phyloP scores from a whole-genome alignment of 2,113 vertebrate genomes.

The Pithys albifrons region DNA sequence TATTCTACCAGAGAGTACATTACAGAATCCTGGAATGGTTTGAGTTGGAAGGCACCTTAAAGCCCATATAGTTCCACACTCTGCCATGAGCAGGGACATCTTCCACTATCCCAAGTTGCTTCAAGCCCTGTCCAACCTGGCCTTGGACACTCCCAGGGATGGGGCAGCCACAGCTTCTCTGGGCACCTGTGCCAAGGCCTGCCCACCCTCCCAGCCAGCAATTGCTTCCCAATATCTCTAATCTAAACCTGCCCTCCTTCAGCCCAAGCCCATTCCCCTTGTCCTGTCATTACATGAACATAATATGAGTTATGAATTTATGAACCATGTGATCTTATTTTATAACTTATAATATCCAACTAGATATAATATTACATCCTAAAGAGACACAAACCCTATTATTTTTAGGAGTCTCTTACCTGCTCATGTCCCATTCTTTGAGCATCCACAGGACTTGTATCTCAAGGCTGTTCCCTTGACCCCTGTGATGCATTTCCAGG shows the following conservation, averaged over 20 bases:
- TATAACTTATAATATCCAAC: no score
- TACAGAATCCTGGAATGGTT: background rate
- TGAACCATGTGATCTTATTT: no score
- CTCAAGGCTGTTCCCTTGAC: background rate
- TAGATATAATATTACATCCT: background rate
- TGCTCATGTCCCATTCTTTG: background rate
- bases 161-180: background rate
- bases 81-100: background rate
- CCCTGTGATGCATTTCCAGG: no score
- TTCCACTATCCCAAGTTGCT: accelerated
- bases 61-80: background rate
- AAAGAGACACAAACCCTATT: background rate
- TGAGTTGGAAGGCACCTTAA: no score
- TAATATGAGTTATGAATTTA: background rate
- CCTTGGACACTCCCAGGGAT: background rate
- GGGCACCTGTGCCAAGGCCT: background rate
- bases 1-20: background rate
- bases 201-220: accelerated
- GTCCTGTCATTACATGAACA: background rate
- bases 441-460: background rate
- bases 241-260: background rate
- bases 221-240: background rate
- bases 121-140: background rate
- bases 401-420: background rate
- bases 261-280: background rate